Percentiles rank a stretch among this genome's conserved stretches.
Evolutionary conservation across 2,797 vertebrate species (phyloP).

Genomic region (Percopsis omiscomaycus): DNA sequence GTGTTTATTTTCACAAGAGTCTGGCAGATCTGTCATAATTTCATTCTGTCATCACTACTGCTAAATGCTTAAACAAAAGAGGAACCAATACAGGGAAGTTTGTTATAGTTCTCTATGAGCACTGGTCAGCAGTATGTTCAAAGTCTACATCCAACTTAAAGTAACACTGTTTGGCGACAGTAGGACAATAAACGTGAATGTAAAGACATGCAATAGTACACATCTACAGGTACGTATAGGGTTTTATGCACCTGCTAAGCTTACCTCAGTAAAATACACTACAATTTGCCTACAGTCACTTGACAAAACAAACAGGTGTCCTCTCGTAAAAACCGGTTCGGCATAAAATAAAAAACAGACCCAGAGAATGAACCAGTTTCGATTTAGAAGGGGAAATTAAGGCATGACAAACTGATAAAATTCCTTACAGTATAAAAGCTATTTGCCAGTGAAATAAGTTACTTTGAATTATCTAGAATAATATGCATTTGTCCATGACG

Average conservation of each 20-base stretch:
- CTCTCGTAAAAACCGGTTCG: constrained; percentile 44
- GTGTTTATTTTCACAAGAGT: constrained; percentile 12
- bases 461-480: constrained; percentile 14
- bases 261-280: not conserved
- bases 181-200: not conserved
- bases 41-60: not conserved
- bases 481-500: constrained; percentile 10
- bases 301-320: not conserved
- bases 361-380: constrained; percentile 5
- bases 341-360: constrained; percentile 34
- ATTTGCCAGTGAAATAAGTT: not conserved
- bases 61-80: constrained; percentile 39
- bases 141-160: not conserved
- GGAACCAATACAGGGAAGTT: constrained; percentile 53
- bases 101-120: not conserved
- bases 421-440: not conserved
- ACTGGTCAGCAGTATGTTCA: not conserved
- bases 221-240: not conserved
- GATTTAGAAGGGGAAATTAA: constrained; percentile 6
- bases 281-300: not conserved
- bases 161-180: not conserved
- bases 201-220: constrained; percentile 2
- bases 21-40: too few relatives aligned
- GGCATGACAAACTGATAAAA: not conserved
- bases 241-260: not conserved